These are phyloP conservation scores for Zosterops borbonicus DNA, from an alignment of 2,113 vertebrate genomes.

Conservation along the genomic window DNA sequence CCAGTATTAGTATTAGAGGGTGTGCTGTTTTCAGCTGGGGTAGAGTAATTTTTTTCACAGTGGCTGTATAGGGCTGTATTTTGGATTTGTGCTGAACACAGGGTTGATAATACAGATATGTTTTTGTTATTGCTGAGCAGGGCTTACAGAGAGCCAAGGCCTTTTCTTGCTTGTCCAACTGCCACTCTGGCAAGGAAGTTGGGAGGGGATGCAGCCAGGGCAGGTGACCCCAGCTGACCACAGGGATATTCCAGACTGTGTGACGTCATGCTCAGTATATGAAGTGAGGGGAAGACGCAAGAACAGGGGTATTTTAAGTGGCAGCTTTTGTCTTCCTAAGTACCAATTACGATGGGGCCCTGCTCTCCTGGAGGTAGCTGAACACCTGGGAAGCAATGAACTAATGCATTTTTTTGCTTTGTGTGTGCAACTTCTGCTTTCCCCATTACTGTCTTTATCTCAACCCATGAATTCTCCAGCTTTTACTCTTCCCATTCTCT, in stretches of 20 bases:
- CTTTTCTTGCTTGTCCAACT: not conserved
- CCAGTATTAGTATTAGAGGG: not conserved
- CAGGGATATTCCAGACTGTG: not conserved
- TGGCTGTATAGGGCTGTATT: not conserved
- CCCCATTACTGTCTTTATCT: not conserved
- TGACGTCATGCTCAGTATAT: not conserved
- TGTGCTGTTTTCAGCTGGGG: not conserved
- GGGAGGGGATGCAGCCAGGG: not conserved
- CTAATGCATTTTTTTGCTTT: not conserved
- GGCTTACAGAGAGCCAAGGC: not conserved
- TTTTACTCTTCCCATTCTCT: not conserved
- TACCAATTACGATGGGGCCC: rapidly evolving
- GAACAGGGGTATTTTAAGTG: not conserved
- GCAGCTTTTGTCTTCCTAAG: no score
- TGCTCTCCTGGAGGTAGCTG: not conserved
- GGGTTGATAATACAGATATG: not conserved
- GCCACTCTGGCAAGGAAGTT: not conserved
- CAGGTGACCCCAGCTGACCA: not conserved
- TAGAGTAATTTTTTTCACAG: not conserved
- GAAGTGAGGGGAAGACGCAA: not conserved
- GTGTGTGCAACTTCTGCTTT: not conserved
- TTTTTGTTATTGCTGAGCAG: not conserved
- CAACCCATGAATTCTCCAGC: not conserved
- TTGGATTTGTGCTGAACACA: not conserved
- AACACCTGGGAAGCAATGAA: not conserved